These are phyloP conservation scores for Diachasmimorpha longicaudata DNA, from an alignment of 1,140 invertebrate species.

Conservation along the genomic window DNA sequence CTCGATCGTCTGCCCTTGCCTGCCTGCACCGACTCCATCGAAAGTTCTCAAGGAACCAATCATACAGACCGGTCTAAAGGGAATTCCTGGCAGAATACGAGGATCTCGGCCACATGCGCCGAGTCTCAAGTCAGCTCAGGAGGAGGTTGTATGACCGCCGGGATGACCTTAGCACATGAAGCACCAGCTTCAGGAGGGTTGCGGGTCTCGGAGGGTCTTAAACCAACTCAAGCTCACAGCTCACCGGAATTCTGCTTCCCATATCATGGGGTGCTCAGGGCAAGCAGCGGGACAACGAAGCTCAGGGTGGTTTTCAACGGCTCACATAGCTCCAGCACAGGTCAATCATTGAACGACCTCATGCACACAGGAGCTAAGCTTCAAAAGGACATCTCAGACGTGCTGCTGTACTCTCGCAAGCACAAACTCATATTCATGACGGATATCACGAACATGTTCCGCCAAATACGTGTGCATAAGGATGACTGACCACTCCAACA, in stretches of 20 bases:
- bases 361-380: too few relatives aligned
- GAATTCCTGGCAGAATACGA: conserved; percentile 51
- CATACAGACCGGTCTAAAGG: conserved; percentile 27
- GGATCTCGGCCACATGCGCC: conserved; percentile 45
- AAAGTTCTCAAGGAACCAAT: too few relatives aligned
- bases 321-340: too few relatives aligned
- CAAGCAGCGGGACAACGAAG: too few relatives aligned
- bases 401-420: conserved; percentile 11
- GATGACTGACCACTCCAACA: neutral
- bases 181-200: neutral
- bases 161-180: neutral
- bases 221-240: too few relatives aligned
- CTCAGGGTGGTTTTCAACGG: too few relatives aligned
- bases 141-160: neutral
- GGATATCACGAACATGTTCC: conserved; percentile 36
- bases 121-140: neutral
- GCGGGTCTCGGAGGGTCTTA: neutral
- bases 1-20: neutral
- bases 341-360: too few relatives aligned
- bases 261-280: too few relatives aligned
- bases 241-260: too few relatives aligned
- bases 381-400: conserved; percentile 8
- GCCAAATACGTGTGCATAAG: conserved; percentile 36
- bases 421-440: conserved; percentile 32
- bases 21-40: neutral